Evolutionary conservation across 1,140 invertebrate genomes (phyloP).

Genomic region (Camponotus pennsylvanicus): DNA sequence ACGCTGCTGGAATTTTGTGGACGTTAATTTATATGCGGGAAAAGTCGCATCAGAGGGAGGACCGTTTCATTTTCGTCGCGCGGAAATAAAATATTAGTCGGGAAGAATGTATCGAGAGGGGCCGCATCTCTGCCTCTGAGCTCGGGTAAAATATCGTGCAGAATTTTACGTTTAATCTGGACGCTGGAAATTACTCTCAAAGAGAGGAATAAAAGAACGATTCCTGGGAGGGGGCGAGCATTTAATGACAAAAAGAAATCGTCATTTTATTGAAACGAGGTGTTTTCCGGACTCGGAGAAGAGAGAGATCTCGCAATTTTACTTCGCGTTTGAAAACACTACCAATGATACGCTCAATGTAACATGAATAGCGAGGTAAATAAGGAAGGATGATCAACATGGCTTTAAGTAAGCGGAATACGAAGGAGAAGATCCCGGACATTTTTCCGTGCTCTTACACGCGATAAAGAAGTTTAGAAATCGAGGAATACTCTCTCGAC

Average conservation of each 20-base stretch:
- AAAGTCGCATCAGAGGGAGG: conserved; percentile 10
- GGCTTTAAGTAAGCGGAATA: conserved; percentile 40
- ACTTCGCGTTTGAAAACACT: conserved; percentile 45
- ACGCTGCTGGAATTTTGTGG: not conserved
- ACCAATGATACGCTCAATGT: conserved; percentile 55
- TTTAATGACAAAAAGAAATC: conserved; percentile 40
- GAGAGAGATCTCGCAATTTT: conserved; percentile 49
- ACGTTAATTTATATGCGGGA: conserved; percentile 38
- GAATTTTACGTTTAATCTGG: conserved; percentile 53
- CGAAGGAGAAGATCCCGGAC: conserved; percentile 10
- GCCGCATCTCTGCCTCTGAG: not conserved
- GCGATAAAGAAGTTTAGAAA: conserved; percentile 42
- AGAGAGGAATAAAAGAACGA: conserved; percentile 22
- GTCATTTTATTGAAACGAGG: conserved; percentile 56
- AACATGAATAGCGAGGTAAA: conserved; percentile 55
- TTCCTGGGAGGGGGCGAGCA: not conserved
- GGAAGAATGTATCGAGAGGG: conserved; percentile 29
- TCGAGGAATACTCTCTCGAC: not conserved
- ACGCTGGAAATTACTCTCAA: conserved; percentile 39
- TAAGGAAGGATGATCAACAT: conserved; percentile 55
- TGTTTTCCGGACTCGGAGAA: conserved; percentile 29
- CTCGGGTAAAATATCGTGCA: conserved; percentile 15
- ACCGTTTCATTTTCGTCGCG: conserved; percentile 23
- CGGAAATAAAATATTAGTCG: conserved; percentile 32
- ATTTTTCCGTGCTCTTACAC: conserved; percentile 33